Conservation (phyloP, 2,797 vertebrate species). For the Alosa sapidissima region DNA sequence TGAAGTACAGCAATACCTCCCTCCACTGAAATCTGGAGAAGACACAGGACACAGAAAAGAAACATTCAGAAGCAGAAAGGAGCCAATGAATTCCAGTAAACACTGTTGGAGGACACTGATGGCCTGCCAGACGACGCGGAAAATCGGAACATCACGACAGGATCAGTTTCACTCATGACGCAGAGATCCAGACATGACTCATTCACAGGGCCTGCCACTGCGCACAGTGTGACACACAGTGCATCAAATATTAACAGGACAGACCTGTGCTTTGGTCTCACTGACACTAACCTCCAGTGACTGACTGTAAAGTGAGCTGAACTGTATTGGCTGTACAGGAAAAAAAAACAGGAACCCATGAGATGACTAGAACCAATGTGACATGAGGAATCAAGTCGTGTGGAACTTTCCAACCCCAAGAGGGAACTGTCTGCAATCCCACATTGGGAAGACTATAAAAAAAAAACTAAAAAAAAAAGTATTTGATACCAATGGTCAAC, state of each 20-base stretch:
- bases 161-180: conserved; percentile 58
- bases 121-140: conserved; percentile 32
- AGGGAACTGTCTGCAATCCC: background rate
- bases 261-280: conserved; percentile 36
- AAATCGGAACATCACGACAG: conserved; percentile 33
- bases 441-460: background rate
- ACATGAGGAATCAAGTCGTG: background rate
- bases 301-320: background rate
- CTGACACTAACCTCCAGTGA: conserved; percentile 24
- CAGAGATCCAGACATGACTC: conserved; percentile 48
- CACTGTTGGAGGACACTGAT: conserved; percentile 31
- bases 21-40: conserved; percentile 59
- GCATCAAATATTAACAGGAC: conserved; percentile 64
- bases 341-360: background rate
- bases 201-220: conserved; percentile 38
- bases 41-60: conserved; percentile 43
- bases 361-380: conserved; percentile 4
- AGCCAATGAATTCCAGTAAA: conserved; percentile 40
- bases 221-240: background rate
- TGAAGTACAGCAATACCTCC: conserved; percentile 51
- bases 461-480: no score
- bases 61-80: background rate
- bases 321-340: background rate
- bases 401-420: conserved; percentile 6
- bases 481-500: background rate